Conservation (phyloP, 2,797 vertebrate genomes). For the Peromyscus melanophrys region DNA sequence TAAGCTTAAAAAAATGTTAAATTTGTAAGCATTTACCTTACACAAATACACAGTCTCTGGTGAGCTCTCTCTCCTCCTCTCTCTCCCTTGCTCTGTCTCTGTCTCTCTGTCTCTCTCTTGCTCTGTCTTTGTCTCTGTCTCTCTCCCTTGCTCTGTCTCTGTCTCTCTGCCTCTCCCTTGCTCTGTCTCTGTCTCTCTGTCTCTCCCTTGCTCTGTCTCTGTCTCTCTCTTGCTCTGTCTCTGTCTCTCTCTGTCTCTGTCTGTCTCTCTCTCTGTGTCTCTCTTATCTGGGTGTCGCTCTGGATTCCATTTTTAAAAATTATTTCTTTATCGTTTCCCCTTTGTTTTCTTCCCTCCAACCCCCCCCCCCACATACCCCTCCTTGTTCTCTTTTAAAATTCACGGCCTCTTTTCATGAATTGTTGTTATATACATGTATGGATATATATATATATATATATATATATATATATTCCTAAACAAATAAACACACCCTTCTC, state of each 20-base stretch:
- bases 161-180: too few species aligned
- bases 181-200: neutral
- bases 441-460: neutral
- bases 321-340: neutral
- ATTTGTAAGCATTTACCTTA: neutral
- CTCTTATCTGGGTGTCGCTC: neutral
- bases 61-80: neutral
- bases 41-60: neutral
- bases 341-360: neutral
- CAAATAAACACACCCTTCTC: neutral
- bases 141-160: too few species aligned
- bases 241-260: neutral
- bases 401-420: neutral
- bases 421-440: neutral
- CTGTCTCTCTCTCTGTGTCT: neutral
- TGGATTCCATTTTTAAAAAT: neutral
- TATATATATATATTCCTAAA: neutral
- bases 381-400: neutral
- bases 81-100: too few species aligned
- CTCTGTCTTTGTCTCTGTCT: too few species aligned
- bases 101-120: too few species aligned
- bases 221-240: neutral
- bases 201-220: neutral
- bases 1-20: conserved; percentile 27
- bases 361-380: neutral